Evolutionary conservation across 2,113 vertebrate genomes (phyloP), one percentile per base, ranked within the genome.

Genomic region (Notothenia coriiceps): DNA sequence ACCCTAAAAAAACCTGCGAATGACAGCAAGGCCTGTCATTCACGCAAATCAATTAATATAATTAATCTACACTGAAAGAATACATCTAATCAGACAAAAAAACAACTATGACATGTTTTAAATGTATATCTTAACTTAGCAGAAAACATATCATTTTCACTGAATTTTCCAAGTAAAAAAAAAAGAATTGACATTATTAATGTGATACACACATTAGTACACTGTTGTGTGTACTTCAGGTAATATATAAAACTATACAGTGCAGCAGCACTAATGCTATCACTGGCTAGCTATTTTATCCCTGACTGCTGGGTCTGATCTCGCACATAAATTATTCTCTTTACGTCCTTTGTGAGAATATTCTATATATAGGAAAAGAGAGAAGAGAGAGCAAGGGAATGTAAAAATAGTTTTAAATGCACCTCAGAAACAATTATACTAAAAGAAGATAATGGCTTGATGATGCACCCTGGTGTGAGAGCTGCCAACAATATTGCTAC

Each of bases 281-380:
- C 47, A 54, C 22, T 75, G 44, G 44, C 14, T 12, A 46, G 52
- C 12, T 77, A 54, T 78, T 77, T 66, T 60, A 60, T 66, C 60
- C n/a, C 29, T 44, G 46, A n/a, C 60, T 74, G 22, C 77, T 44
- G 47, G 6, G 59, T 72, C 62, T 56, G 69, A 69, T 13, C 35
- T 68, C 18, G 2, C n/a, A 18, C 73, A 61, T 73, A 22, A 54
- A 18, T 70, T 62, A 9, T 22, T 64, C n/a, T 70, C 68, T 50
- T 74, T 55, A 25, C 55, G 47, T 79, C 22, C 8, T 59, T 61
- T 15, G 33, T 56, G 43, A 55, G 10, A 59, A 64, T 67, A 18
- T 50, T 7, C 8, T n/a, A 4, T 49, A 40, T 10, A 25, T 6
- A 60, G 12, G 5, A 29, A 55, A 12, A 20, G 4, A 10, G 51